Percentiles rank a stretch among this genome's conserved stretches.
Evolutionary conservation across 2,113 vertebrate genomes (phyloP).

Genomic region (Macaca nemestrina): DNA sequence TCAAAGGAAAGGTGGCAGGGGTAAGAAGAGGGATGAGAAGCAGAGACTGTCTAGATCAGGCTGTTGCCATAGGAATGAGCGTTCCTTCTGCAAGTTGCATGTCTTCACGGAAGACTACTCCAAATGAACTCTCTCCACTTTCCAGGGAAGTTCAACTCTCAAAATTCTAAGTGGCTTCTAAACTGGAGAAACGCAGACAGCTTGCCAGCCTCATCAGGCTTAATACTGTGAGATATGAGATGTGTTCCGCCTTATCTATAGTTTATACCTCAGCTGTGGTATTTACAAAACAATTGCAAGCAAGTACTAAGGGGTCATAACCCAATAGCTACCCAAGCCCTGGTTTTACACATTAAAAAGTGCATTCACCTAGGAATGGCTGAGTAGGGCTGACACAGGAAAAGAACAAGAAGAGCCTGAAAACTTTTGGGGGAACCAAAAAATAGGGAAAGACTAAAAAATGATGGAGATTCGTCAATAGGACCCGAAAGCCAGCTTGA

Average conservation of each 20-base stretch:
- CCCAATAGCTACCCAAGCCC: background rate
- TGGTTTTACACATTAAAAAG: background rate
- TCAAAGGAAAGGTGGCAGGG: background rate
- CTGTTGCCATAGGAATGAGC: background rate
- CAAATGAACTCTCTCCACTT: background rate
- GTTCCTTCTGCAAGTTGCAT: background rate
- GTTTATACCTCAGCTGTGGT: background rate
- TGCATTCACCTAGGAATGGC: background rate
- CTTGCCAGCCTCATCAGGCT: background rate
- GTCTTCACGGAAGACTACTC: background rate
- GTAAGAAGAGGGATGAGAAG: background rate
- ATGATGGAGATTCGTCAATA: background rate
- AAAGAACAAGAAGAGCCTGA: background rate
- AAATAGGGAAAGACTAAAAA: background rate
- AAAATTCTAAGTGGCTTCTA: background rate
- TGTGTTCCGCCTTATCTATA: background rate
- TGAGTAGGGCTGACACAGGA: background rate
- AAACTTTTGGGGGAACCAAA: background rate
- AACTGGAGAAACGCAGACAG: background rate
- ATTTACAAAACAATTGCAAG: background rate
- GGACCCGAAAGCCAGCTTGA: background rate
- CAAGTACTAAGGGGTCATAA: background rate
- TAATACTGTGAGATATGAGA: background rate
- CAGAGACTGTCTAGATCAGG: background rate
- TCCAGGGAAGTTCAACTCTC: background rate